Evolutionary conservation across 2,888 invertebrate species (phyloP).

Genomic region (Anthoptus insignis): DNA sequence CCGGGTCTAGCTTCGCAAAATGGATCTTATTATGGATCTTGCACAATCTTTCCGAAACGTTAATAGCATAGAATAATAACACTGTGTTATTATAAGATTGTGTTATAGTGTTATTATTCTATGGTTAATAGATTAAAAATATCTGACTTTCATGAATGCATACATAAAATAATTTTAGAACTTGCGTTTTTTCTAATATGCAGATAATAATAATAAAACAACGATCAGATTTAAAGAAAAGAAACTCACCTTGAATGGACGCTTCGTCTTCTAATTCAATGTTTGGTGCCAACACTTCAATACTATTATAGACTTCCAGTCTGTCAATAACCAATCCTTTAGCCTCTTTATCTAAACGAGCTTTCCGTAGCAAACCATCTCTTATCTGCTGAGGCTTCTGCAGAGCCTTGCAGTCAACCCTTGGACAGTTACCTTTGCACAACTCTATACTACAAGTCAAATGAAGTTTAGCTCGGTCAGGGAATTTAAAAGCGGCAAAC

Average conservation of each 20-base stretch:
- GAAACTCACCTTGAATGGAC: constrained; percentile 75
- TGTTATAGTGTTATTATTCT: too few relatives aligned
- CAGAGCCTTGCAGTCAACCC: constrained; percentile 84
- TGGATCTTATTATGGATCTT: too few relatives aligned
- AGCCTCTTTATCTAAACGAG: constrained; percentile 81
- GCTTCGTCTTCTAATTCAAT: constrained; percentile 90
- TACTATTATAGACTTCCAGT: constrained; percentile 93
- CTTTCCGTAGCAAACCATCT: constrained; percentile 78
- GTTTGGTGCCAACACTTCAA: constrained; percentile 93
- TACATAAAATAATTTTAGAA: too few relatives aligned
- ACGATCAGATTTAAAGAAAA: too few relatives aligned
- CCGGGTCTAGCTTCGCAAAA: too few relatives aligned
- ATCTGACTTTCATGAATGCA: too few relatives aligned
- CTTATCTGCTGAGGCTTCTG: constrained; percentile 79
- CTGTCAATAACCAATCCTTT: constrained; percentile 88
- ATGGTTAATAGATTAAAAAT: too few relatives aligned
- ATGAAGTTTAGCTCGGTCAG: constrained; percentile 92
- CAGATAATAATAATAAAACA: too few relatives aligned
- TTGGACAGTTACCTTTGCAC: constrained; percentile 91
- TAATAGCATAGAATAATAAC: too few relatives aligned
- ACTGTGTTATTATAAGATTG: too few relatives aligned
- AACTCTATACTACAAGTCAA: constrained; percentile 92
- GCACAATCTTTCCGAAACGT: too few relatives aligned
- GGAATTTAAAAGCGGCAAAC: constrained; percentile 95
- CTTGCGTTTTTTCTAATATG: too few relatives aligned